Conservation (phyloP, 2,113 vertebrate genomes). For the Nettapus auritus region DNA sequence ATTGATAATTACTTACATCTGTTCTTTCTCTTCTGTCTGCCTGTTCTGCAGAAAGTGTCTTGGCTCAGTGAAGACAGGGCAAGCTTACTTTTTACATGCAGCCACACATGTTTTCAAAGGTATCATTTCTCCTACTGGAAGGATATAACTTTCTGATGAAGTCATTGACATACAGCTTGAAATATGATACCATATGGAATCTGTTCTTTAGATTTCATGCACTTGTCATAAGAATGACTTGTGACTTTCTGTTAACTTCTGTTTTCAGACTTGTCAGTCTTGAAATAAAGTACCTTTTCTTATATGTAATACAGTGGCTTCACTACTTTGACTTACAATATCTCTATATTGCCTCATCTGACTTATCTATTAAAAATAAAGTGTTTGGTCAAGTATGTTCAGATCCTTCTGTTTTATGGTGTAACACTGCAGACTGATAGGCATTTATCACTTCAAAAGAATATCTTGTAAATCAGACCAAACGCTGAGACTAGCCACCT, state of each 20-base stretch:
- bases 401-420: conserved; percentile 31
- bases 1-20: conserved; percentile 76
- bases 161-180: conserved; percentile 71
- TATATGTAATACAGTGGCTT: not conserved
- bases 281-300: not conserved
- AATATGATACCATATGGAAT: conserved; percentile 68
- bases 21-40: conserved; percentile 68
- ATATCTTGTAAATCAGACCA: conserved; percentile 44
- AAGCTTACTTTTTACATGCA: conserved; percentile 73
- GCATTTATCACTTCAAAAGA: conserved; percentile 60
- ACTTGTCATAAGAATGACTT: conserved; percentile 66
- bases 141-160: conserved; percentile 74
- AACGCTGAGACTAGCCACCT: conserved; percentile 22
- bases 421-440: conserved; percentile 45
- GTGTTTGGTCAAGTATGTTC: conserved; percentile 30
- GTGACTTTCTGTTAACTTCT: conserved; percentile 55
- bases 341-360: not conserved
- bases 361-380: not conserved
- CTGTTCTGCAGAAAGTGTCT: conserved; percentile 69
- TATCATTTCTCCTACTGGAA: conserved; percentile 41
- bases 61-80: conserved; percentile 56
- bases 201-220: conserved; percentile 69
- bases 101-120: conserved; percentile 63
- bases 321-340: not conserved
- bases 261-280: not conserved